Percentiles rank a stretch among this genome's conserved stretches.
Conservation (phyloP, 2,113 vertebrate genomes). For the Lota lota region DNA sequence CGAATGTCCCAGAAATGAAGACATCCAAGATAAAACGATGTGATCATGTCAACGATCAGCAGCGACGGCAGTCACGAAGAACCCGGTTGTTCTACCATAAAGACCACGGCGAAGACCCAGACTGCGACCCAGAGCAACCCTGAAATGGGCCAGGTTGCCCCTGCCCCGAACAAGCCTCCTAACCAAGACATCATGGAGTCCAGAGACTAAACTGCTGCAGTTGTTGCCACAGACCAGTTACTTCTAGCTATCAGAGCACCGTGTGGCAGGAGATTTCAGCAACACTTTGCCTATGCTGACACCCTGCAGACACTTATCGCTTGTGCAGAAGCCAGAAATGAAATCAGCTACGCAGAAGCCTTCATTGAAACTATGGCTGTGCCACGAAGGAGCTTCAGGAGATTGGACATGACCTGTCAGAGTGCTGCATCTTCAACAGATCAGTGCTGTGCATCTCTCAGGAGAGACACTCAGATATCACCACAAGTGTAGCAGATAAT, state of each 20-base stretch:
- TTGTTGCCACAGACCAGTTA: conserved; percentile 29
- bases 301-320: conserved; percentile 68
- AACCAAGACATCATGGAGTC: not conserved
- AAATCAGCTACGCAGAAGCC: conserved; percentile 63
- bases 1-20: not conserved
- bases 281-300: conserved; percentile 77
- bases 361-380: conserved; percentile 81
- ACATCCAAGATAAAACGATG: conserved; percentile 27
- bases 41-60: conserved; percentile 5
- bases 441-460: conserved; percentile 82
- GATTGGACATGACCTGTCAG: conserved; percentile 78
- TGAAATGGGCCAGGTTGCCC: conserved; percentile 5
- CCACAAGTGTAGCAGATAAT: no score
- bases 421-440: conserved; percentile 81
- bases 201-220: not conserved
- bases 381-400: conserved; percentile 79
- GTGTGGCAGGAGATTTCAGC: conserved; percentile 81
- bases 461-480: conserved; percentile 6
- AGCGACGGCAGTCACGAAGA: conserved; percentile 7
- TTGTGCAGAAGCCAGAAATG: conserved; percentile 69
- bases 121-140: conserved; percentile 15
- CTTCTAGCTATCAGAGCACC: conserved; percentile 83
- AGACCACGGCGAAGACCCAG: not conserved
- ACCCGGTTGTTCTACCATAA: not conserved
- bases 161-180: not conserved